Evolutionary conservation across 2,888 invertebrate species (phyloP).

Genomic region (Eueremaeus valkanovi): DNA sequence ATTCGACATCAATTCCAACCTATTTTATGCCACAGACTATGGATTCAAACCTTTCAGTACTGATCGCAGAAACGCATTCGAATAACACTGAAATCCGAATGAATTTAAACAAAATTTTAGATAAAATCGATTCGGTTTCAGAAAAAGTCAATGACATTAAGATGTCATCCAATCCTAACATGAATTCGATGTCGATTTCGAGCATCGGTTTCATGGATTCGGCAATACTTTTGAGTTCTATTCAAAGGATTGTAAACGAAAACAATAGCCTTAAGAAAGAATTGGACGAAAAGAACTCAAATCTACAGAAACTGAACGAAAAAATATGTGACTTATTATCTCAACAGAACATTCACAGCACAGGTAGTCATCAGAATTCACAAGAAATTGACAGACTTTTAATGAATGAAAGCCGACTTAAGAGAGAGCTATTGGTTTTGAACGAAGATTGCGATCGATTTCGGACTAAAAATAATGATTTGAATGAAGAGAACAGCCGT

Average conservation of each 20-base stretch:
- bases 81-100: constrained; percentile 65
- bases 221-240: constrained; percentile 23
- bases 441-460: neutral
- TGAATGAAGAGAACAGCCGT: neutral
- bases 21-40: neutral
- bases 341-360: neutral
- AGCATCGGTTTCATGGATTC: constrained; percentile 26
- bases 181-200: neutral
- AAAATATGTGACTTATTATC: constrained; percentile 47
- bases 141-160: constrained; percentile 55
- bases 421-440: neutral
- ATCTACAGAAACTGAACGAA: constrained; percentile 46
- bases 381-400: neutral
- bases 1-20: neutral
- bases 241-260: constrained; percentile 43
- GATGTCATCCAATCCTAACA: neutral
- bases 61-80: constrained; percentile 61
- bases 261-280: constrained; percentile 46
- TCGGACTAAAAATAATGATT: neutral
- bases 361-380: neutral
- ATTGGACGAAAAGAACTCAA: constrained; percentile 44
- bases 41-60: constrained; percentile 56
- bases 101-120: constrained; percentile 61
- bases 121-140: constrained; percentile 62
- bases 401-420: neutral